A percentile compares a stretch with the other conserved stretches of the same genome.
phyloP scores from a whole-genome alignment of 2,113 vertebrate species.

The Phyllostomus hastatus region DNA sequence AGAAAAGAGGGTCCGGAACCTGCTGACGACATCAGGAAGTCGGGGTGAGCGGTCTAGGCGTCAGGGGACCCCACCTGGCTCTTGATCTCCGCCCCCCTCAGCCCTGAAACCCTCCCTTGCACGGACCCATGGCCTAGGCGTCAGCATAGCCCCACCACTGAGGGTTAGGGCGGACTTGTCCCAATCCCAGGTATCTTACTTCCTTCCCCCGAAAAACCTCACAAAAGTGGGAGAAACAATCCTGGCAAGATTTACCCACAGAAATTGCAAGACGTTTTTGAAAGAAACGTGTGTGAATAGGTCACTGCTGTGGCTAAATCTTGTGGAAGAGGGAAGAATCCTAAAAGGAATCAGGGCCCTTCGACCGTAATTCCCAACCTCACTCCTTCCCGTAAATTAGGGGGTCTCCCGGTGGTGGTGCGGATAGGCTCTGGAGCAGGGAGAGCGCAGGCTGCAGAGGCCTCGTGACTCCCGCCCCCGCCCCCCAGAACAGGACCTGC shows the following conservation, averaged over 20 bases:
- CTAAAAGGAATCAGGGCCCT: not conserved
- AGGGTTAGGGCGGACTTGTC: fast-evolving
- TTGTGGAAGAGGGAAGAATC: not conserved
- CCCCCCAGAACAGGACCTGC: too few relatives aligned
- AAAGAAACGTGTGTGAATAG: fast-evolving
- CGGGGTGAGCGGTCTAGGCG: fast-evolving
- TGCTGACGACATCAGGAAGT: fast-evolving
- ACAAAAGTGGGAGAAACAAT: not conserved
- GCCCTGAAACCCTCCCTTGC: not conserved
- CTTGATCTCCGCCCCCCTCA: not conserved
- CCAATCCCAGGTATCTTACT: not conserved
- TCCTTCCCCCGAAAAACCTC: not conserved
- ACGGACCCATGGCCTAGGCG: fast-evolving
- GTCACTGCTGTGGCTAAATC: not conserved
- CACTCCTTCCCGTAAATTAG: not conserved
- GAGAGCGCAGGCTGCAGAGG: fast-evolving
- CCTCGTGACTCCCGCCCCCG: fast-evolving
- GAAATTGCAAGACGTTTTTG: not conserved
- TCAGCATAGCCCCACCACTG: fast-evolving
- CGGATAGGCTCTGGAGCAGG: not conserved
- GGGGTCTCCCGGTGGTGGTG: fast-evolving
- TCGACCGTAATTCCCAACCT: not conserved
- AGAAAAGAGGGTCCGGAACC: not conserved
- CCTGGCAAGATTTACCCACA: not conserved
- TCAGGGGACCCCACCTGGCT: not conserved